phyloP scores from a whole-genome alignment of 2,113 vertebrate genomes.

The Polypterus senegalus region DNA sequence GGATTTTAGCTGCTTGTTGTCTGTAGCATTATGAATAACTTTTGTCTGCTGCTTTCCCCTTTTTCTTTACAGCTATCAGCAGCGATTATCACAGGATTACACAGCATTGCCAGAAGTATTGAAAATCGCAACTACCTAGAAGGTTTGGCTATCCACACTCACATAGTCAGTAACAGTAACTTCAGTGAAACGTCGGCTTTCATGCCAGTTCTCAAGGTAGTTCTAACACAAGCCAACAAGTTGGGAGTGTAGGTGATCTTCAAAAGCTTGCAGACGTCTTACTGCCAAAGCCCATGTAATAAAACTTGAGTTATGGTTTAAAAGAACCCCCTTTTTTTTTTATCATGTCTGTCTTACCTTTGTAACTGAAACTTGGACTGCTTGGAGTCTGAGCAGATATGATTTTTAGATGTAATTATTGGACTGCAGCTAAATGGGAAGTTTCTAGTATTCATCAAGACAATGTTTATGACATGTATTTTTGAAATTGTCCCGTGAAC shows the following conservation, averaged over 20 bases:
- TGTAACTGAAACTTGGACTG: too few species aligned
- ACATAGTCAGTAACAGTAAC: conserved; percentile 93
- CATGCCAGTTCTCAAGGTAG: conserved; percentile 94
- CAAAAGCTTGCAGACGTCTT: conserved; percentile 11
- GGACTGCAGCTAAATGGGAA: background rate
- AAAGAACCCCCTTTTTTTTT: background rate
- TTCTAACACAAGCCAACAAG: conserved; percentile 90
- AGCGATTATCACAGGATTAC: conserved; percentile 73
- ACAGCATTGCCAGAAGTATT: conserved; percentile 76
- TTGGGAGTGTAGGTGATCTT: conserved; percentile 57
- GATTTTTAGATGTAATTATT: conserved; percentile 14
- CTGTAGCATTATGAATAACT: background rate
- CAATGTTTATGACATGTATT: too few species aligned
- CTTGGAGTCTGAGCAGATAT: conserved; percentile 24
- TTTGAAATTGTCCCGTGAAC: too few species aligned
- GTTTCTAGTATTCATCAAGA: too few species aligned
- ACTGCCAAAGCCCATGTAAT: conserved; percentile 34
- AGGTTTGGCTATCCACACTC: conserved; percentile 82
- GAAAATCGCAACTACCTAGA: conserved; percentile 72
- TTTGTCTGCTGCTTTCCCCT: conserved; percentile 10
- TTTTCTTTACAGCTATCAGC: conserved; percentile 70
- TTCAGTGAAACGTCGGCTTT: conserved; percentile 97
- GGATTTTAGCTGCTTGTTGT: too few species aligned
- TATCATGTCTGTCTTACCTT: too few species aligned
- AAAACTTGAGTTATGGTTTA: conserved; percentile 15